Evolutionary conservation across 2,888 invertebrate genomes (phyloP).

Genomic region (Heterodera filipjevi): DNA sequence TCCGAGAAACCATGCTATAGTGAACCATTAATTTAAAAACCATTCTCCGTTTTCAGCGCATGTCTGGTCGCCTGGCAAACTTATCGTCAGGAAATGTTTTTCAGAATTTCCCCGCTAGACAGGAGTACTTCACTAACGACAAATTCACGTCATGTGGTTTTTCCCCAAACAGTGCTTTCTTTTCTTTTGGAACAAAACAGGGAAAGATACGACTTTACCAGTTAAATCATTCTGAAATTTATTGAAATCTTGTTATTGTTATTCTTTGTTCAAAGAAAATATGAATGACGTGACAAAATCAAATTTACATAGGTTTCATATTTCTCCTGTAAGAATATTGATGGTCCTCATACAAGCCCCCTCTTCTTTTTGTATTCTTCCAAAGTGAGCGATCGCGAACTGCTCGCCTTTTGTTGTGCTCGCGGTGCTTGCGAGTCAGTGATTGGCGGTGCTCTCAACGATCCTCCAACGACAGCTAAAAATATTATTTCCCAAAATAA

Average conservation of each 20-base stretch:
- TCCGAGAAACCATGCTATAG: too few species aligned
- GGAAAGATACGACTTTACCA: conserved; percentile 44
- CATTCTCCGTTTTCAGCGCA: conserved; percentile 35
- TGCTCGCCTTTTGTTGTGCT: conserved; percentile 18
- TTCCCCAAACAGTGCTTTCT: conserved; percentile 45
- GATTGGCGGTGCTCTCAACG: conserved; percentile 22
- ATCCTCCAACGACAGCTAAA: conserved; percentile 8
- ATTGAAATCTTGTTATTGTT: conserved; percentile 31
- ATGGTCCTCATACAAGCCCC: conserved; percentile 28
- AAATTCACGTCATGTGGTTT: conserved; percentile 35
- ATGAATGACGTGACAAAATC: background rate
- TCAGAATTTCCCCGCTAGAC: conserved; percentile 45
- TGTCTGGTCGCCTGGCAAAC: conserved; percentile 44
- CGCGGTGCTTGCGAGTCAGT: background rate
- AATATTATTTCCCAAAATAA: background rate
- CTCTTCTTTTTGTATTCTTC: conserved; percentile 38
- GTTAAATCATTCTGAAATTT: conserved; percentile 38
- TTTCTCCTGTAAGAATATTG: too few species aligned
- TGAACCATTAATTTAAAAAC: too few species aligned
- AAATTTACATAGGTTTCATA: background rate
- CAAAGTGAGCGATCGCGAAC: conserved; percentile 33
- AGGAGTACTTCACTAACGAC: conserved; percentile 42
- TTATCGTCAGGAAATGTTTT: conserved; percentile 43
- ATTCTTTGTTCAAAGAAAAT: too few species aligned
- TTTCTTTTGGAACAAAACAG: conserved; percentile 41